Percentiles rank a stretch among this genome's conserved stretches.
These are phyloP conservation scores for Amia ocellicauda DNA, from an alignment of 2,113 vertebrate genomes.

Conservation along the genomic window DNA sequence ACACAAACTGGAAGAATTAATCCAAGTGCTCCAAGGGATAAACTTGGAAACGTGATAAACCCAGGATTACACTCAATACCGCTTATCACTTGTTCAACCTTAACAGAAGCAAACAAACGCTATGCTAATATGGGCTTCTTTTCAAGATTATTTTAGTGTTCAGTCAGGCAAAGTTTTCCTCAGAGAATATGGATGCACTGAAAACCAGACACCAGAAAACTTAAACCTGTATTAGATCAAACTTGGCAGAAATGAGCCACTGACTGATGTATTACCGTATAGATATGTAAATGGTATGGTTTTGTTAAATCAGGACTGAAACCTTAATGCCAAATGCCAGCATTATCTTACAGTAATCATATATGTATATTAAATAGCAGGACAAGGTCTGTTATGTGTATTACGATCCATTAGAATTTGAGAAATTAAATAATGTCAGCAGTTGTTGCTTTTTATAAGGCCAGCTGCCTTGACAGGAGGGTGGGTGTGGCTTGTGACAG, in stretches of 20 bases:
- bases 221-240: not conserved
- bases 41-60: constrained; percentile 38
- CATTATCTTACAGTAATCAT: not conserved
- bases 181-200: not conserved
- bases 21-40: constrained; percentile 29
- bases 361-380: not conserved
- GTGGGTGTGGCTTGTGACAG: not conserved
- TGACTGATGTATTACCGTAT: no score
- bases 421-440: not conserved
- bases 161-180: not conserved
- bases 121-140: not conserved
- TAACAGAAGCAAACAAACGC: constrained; percentile 24
- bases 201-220: not conserved
- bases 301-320: no score
- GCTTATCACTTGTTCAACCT: constrained; percentile 32
- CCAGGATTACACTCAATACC: constrained; percentile 38
- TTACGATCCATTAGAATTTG: not conserved
- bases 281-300: no score
- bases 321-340: no score
- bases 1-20: constrained; percentile 37
- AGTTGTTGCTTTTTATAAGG: not conserved
- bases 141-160: constrained; percentile 2
- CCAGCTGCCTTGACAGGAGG: not conserved
- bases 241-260: no score
- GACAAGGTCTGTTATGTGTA: not conserved